Base-by-base conservation (phyloP, 2,113 vertebrate genomes). In the Baryphthengus martii region DNA sequence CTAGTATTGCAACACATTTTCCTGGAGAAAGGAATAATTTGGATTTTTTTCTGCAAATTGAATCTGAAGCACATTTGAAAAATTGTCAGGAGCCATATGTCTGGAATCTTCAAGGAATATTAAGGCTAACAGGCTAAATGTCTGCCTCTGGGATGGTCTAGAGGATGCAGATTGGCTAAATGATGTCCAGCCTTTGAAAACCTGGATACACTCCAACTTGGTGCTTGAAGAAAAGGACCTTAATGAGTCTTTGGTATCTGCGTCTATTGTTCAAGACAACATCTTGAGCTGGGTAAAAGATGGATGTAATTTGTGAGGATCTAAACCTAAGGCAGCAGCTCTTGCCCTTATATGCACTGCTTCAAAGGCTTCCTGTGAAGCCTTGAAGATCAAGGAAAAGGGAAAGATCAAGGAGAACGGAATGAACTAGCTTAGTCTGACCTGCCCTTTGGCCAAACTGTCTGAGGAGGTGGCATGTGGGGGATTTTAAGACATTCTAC, bases 351-450 rank as follows among this genome's bases (percentile, higher is more conserved):
- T 83, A 83, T 45, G 49, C 59, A 24, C 67, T 90, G 85, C 92
- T 96, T 96, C 96, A 96, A 97, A 96, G 92, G 45, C 90, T 96
- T 96, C 88, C 95, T 88, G 85, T 68, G 82, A 88, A 93, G 88
- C 29, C 82, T 92, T 87, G 79, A 86, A 97, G 94, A 93, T 95
- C 90, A 94, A 96, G 95, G 75, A 68, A 37, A 70, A 93, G 17
- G 40, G n/a, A 79, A 94, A 95, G 95, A 94, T 94, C 85, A 97
- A 96, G 95, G 90, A 89, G 78, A 88, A 79, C n/a, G 37, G 88
- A 52, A 75, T 85, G 71, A 95, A 88, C 53, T 76, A 20, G 79
- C 79, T 88, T 37, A 73, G 45, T 49, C 82, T 96, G 90, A 93
- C 90, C 90, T 94, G 88, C 85, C 88, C 92, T 95, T 90, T 88